Evolutionary conservation across 2,888 invertebrate species (phyloP), one percentile per base, ranked within the genome.

Genomic region (Drosophila nr. perissopoda): DNA sequence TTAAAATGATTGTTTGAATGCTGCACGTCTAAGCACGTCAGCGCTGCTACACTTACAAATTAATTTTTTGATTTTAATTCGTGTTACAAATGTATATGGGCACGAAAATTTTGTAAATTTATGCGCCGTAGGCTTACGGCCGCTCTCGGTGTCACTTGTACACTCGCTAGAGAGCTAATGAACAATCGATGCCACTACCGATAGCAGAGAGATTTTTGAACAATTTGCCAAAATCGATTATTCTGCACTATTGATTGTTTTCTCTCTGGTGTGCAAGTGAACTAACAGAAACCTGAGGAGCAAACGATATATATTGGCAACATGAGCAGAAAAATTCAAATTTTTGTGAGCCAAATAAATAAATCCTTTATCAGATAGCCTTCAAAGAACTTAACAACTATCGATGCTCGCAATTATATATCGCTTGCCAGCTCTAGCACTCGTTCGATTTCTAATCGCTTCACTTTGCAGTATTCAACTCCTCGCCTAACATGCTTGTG

Each of bases 111-210:
- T 61, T 56, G 66, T 79, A 62, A 79, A 80, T 52, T 81, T 64
- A 65, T 82, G 61, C 69, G 79, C 79, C 79, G 82, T 81, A 64
- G 62, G 65, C 64, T 67, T 65, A 79, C 79, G 82, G 79, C 60
- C 81, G 71, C 81, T 71, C 72, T 76, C 65, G 76, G 31, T 72
- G 56, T 67, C 64, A 57, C 56, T 56, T 66, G 33, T 34, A 42
- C 53, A 74, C 72, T 71, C 72, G 73, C 27, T 67, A 29, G 7
- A 48, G 11, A 18, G 27, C 27, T 3, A 25, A 61, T 29, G n/a
- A 56, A 38, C 29, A 38, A 56, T 29, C 56, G 56, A 56, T 56
- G 7, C 2, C n/a, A n/a, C 11, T 13, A 13, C 16, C 54, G 54
- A 54, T 54, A 27, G 16, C 6, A 27, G 7, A 10, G 4, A 36